Percentiles rank a stretch among this genome's conserved stretches.
Evolutionary conservation across 2,797 vertebrate genomes (phyloP).

Genomic region (Muscicapa comitata): DNA sequence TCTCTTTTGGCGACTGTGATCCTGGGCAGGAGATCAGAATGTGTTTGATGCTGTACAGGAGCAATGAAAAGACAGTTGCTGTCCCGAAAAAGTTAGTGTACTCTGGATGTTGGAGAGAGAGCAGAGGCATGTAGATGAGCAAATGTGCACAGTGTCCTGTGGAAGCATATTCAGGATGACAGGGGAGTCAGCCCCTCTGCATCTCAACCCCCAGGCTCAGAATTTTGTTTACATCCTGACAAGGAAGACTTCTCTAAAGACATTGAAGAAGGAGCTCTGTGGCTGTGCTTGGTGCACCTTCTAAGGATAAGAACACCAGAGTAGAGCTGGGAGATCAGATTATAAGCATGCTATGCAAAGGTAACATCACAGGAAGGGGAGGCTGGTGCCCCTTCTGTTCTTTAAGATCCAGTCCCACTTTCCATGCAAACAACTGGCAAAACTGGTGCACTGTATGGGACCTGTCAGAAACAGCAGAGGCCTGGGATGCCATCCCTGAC

Average conservation of each 20-base stretch:
- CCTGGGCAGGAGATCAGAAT: not conserved
- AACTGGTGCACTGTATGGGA: not conserved
- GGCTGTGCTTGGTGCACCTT: not conserved
- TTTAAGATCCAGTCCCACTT: not conserved
- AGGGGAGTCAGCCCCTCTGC: accelerated
- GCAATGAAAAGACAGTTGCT: not conserved
- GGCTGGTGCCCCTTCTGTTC: accelerated
- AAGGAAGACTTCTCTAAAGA: not conserved
- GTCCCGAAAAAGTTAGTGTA: not conserved
- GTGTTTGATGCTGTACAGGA: not conserved
- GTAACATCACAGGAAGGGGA: not conserved
- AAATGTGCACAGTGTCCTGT: not conserved
- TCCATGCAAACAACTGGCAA: not conserved
- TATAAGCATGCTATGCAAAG: not conserved
- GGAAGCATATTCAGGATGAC: not conserved
- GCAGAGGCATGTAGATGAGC: not conserved
- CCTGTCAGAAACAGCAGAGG: not conserved
- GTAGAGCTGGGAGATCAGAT: not conserved
- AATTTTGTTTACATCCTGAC: not conserved
- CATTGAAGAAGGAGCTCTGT: not conserved
- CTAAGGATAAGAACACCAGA: not conserved
- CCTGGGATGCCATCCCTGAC: not conserved
- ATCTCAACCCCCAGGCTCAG: not conserved
- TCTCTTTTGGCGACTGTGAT: not conserved
- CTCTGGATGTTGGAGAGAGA: not conserved